Conservation (phyloP, 2,888 invertebrate genomes). For the Cheilosia pagana region DNA sequence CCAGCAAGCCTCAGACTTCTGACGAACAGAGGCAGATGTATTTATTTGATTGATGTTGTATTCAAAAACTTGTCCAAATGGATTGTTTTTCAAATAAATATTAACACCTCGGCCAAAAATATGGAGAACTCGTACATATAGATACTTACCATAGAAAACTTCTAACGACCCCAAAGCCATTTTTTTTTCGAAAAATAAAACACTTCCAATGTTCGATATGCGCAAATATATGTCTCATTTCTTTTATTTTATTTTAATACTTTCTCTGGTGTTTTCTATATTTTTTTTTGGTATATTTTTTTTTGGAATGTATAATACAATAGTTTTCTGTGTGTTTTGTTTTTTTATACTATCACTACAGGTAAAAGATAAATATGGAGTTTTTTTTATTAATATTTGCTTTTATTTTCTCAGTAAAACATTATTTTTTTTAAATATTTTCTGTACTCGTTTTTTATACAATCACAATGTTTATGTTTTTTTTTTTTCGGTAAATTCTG, state of each 20-base stretch:
- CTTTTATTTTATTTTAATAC: conserved; percentile 34
- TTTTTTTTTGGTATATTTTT: conserved; percentile 25
- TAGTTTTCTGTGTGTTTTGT: conserved; percentile 35
- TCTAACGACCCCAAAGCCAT: too few relatives aligned
- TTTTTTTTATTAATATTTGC: conserved; percentile 20
- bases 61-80: too few relatives aligned
- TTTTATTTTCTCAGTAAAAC: conserved; percentile 54
- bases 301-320: conserved; percentile 70
- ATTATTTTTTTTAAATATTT: conserved; percentile 45
- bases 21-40: too few relatives aligned
- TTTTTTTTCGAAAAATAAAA: conserved; percentile 50
- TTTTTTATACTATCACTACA: conserved; percentile 63
- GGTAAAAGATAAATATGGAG: conserved; percentile 71
- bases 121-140: too few relatives aligned
- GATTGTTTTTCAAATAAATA: too few relatives aligned
- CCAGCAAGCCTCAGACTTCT: too few relatives aligned
- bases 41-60: too few relatives aligned
- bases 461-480: conserved; percentile 69
- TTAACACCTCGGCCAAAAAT: too few relatives aligned
- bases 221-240: conserved; percentile 72
- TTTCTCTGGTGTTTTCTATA: conserved; percentile 39
- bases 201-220: conserved; percentile 64
- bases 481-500: conserved; percentile 62
- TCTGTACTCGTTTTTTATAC: conserved; percentile 53
- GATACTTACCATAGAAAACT: too few relatives aligned